Conservation (phyloP, 2,113 vertebrate genomes). For the Pionites leucogaster region DNA sequence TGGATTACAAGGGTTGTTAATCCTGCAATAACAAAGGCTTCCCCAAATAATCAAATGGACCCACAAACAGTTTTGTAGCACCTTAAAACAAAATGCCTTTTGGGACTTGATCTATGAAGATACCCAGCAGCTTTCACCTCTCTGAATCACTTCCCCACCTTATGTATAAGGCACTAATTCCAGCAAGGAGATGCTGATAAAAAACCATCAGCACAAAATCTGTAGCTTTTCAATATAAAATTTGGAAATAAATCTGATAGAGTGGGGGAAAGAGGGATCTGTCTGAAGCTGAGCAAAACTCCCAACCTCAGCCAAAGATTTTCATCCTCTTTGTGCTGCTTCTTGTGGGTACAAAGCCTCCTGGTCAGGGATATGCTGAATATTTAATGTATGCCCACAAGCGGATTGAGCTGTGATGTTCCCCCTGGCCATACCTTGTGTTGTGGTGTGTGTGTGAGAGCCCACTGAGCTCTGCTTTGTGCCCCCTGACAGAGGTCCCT, state of each 20-base stretch:
- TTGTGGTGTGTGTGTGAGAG: neutral
- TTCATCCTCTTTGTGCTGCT: neutral
- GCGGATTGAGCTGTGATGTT: neutral
- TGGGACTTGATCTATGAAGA: neutral
- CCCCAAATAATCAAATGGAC: neutral
- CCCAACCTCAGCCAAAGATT: neutral
- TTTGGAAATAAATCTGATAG: neutral
- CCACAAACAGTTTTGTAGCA: neutral
- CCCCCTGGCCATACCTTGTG: rapidly evolving
- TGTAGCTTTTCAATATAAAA: neutral
- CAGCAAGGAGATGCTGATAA: neutral
- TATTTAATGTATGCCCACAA: neutral
- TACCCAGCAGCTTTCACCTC: neutral
- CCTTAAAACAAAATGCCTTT: neutral
- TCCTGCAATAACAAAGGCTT: neutral
- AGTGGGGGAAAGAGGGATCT: neutral
- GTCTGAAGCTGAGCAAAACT: neutral
- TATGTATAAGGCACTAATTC: neutral
- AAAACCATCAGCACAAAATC: neutral
- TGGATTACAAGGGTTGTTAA: neutral
- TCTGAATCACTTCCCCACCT: neutral
- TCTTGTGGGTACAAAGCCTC: neutral
- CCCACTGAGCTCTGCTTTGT: neutral
- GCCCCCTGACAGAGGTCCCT: neutral
- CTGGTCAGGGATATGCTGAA: neutral